Conservation (phyloP, 1,140 invertebrate genomes). For the Globodera rostochiensis region DNA sequence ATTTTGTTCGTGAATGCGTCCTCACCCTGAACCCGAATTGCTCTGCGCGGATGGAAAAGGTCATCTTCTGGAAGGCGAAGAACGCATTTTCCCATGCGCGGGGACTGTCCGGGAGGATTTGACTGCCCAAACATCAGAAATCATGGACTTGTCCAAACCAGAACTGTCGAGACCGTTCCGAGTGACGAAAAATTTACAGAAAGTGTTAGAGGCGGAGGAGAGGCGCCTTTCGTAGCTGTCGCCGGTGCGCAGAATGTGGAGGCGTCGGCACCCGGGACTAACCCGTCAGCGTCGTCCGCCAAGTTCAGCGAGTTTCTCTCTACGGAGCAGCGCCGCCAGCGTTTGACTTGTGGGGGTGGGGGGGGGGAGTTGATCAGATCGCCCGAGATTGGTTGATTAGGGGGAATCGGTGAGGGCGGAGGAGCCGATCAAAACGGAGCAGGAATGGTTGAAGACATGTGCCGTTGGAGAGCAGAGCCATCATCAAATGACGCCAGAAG, state of each 20-base stretch:
- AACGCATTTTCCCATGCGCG: slow-evolving; percentile 35
- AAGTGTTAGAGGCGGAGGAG: not conserved
- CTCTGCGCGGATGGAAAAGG: slow-evolving; percentile 46
- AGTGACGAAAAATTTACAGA: not conserved
- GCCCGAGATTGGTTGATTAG: not conserved
- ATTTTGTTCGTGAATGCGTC: not conserved
- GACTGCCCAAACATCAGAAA: not conserved
- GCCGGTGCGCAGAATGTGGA: not conserved
- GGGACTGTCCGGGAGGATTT: slow-evolving; percentile 45
- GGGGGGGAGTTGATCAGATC: not conserved
- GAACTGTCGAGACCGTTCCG: not conserved
- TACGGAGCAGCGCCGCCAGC: slow-evolving; percentile 1
- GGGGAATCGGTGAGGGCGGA: slow-evolving; percentile 23
- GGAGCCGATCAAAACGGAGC: slow-evolving; percentile 35
- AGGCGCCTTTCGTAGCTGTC: not conserved
- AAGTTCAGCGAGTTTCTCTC: slow-evolving; percentile 20
- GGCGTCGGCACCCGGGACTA: slow-evolving; percentile 1
- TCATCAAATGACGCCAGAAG: not conserved
- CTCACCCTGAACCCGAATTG: not conserved
- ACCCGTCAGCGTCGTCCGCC: slow-evolving; percentile 6
- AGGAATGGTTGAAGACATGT: slow-evolving; percentile 19
- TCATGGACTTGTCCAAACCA: not conserved
- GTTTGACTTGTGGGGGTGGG: not conserved
- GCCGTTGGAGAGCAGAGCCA: not conserved
- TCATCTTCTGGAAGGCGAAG: slow-evolving; percentile 45